Evolutionary conservation across 1,140 invertebrate genomes (phyloP).

Genomic region (Dryas iulia): DNA sequence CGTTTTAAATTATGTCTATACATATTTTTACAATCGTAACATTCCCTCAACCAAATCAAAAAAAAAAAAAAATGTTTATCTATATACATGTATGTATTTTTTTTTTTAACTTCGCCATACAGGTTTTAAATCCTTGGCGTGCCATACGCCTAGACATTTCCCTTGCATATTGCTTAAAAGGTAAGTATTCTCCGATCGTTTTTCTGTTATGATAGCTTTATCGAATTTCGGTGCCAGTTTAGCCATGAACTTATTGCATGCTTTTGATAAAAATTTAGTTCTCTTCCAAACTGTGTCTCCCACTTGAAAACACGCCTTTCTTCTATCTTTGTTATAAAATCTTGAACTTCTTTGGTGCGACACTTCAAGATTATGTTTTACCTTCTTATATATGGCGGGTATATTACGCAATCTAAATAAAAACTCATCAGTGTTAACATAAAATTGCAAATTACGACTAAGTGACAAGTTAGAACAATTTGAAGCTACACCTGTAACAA

Average conservation of each 20-base stretch:
- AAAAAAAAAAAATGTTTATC: background rate
- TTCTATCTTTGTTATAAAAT: constrained; percentile 14
- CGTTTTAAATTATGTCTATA: background rate
- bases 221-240: background rate
- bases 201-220: background rate
- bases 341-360: too few species aligned
- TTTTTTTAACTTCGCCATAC: background rate
- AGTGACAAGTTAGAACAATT: too few species aligned
- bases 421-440: too few species aligned
- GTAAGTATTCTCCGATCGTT: background rate
- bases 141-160: background rate
- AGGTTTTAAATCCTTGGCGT: background rate
- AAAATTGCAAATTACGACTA: too few species aligned
- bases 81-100: background rate
- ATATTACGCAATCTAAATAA: too few species aligned
- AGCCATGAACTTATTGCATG: constrained; percentile 15
- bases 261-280: constrained; percentile 22
- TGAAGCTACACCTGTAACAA: background rate
- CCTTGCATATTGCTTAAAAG: background rate
- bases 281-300: constrained; percentile 24
- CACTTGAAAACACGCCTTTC: constrained; percentile 9
- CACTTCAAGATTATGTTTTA: too few species aligned
- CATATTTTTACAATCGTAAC: background rate
- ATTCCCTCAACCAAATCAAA: background rate
- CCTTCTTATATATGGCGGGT: too few species aligned